Conservation (phyloP, 2,797 vertebrate genomes). For the Amblyraja radiata region DNA sequence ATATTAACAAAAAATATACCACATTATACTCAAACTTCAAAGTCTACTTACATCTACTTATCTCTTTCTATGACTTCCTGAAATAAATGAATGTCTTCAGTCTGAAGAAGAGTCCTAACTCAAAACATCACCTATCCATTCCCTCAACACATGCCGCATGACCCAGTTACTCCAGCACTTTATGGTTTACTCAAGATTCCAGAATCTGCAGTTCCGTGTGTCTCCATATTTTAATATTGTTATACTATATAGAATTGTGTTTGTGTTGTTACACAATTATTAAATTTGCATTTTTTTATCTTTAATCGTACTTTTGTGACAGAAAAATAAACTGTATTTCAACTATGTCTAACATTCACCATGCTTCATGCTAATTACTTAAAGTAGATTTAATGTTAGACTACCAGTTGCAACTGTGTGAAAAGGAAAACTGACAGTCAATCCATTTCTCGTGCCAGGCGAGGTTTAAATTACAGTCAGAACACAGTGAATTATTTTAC, state of each 20-base stretch:
- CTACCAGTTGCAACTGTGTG: too few species aligned
- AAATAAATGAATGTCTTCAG: too few species aligned
- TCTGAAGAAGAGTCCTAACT: too few species aligned
- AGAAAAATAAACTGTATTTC: not conserved
- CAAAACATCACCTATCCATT: too few species aligned
- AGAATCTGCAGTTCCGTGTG: too few species aligned
- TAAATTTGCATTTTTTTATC: not conserved
- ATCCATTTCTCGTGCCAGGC: not conserved
- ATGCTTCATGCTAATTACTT: not conserved
- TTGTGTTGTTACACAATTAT: not conserved
- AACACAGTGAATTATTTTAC: not conserved
- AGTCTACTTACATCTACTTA: too few species aligned
- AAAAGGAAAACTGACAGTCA: not conserved
- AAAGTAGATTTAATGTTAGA: not conserved
- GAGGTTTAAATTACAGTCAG: not conserved
- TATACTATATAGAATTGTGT: not conserved
- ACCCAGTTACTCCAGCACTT: too few species aligned
- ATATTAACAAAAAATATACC: too few species aligned
- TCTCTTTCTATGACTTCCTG: too few species aligned
- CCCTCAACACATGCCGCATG: too few species aligned
- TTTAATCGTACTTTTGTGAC: not conserved
- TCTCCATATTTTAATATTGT: not conserved
- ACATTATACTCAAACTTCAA: too few species aligned
- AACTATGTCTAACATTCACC: not conserved
- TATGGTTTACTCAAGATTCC: too few species aligned